Base-by-base conservation (phyloP, 2,888 invertebrate species). In the Lasiommata megera region DNA sequence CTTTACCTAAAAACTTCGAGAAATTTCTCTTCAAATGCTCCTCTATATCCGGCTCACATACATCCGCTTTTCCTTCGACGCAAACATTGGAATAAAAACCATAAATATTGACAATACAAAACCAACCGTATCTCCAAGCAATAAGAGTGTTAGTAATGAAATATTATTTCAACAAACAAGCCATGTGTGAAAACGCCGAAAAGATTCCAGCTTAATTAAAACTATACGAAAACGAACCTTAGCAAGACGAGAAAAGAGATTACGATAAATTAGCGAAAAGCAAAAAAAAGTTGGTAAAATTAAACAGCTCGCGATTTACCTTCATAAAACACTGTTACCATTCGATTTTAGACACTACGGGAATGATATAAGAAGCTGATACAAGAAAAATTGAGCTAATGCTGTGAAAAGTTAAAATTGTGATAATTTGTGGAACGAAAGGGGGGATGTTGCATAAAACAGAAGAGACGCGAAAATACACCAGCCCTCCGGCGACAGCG, bases 21-120 rank as follows among this genome's bases (percentile, higher is more conserved):
- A 81, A 84, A 82, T 86, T 84, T 88, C 83, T 81, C 82, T 84
- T 84, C 80, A 75, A 82, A 81, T 77, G 74, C 73, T 74, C 78
- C 79, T 83, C 81, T 79, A 82, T 73, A 82, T 88, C 86, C 87
- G 85, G 86, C 84, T 88, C 74, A 79, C 79, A 80, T 84, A 79
- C 77, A 73, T 23, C 74, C 75, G 81, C 82, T 85, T 88, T 87
- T 86, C 85, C 82, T 84, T 84, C 80, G 79, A 76, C 79, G 74
- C 69, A 67, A 76, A 79, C 73, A 57, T 65, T 66, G 55, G 12
- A 37, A 43, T 36, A 29, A 50, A 54, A 54, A 47, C 52, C 38
- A 54, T 36, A 44, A 47, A 31, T 18, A 31, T 59, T 58, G 58
- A 52, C 55, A 61, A 63, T 16, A 50, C 66, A 56, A 78, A 67